Base-by-base conservation (phyloP, 2,797 vertebrate genomes). In the Ciconia nigra region DNA sequence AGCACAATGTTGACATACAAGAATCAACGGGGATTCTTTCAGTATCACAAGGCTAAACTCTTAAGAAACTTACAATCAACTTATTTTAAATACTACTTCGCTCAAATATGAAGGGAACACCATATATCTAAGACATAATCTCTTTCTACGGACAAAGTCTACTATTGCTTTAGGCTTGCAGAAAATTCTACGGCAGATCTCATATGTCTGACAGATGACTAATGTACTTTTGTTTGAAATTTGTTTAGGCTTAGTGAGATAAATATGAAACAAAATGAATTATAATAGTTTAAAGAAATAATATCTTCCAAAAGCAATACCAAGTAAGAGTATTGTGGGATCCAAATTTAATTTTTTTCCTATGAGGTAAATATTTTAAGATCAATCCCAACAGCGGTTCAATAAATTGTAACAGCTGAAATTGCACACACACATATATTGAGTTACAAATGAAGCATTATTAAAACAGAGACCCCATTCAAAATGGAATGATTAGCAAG, bases 261-360 rank as follows among this genome's bases (percentile, higher is more conserved):
- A 98, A 97, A 98, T 97, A 97, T 95, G 97, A 98, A 98, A 95
- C 93, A 98, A 98, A 98, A 97, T 94, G 71, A 97, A 97, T 98
- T 98, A 97, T 96, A 98, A 98, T 94, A 86, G 89, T 98, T 98
- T 98, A 97, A 98, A 97, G 96, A 98, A 96, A 97, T 96, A 95
- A 96, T 97, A 90, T 97, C 97, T 97, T 98, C 97, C 95, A 96
- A 98, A 98, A 98, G 96, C 97, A 98, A 98, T 98, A 97, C 86
- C 91, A 92, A 91, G 67, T 79, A 96, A 96, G 96, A 97, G 94
- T 93, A 97, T 39, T 94, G 93, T 63, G 92, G 90, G 91, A 87
- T 93, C 80, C 90, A 98, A 97, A 98, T 97, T 96, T 94, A 96
- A 97, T 98, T 97, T 94, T 97, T 98, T 96, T 96, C 62, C 94